Base-by-base conservation (phyloP, 2,797 vertebrate species). In the Sebastes nivosus region DNA sequence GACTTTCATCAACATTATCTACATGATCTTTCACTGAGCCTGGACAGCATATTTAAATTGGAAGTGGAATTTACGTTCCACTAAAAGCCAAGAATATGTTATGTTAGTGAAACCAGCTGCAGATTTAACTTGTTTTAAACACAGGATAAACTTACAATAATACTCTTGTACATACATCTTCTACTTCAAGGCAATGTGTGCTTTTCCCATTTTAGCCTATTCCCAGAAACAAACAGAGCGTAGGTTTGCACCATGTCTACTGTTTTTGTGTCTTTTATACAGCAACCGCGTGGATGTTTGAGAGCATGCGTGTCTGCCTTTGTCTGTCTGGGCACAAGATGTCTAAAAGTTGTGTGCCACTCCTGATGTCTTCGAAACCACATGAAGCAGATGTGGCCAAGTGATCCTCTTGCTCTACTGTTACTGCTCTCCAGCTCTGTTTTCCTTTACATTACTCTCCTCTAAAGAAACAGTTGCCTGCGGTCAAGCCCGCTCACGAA, bases 341-440 rank as follows among this genome's bases (percentile, higher is more conserved):
- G 81, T 81, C 82, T 77, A 46, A 77, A 70, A 70, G 36, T 42
- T 75, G 76, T 81, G 71, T 77, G 79, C 77, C 82, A 69, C 77
- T 83, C 75, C 75, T 76, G 69, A 80, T 80, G 80, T 87, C 58
- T 81, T 67, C 22, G 18, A 50, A 77, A 85, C 84, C 87, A 92
- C 87, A 90, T 87, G 64, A 91, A 88, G 83, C 82, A 74, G 11
- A 84, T 89, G 83, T 54, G 82, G 60, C 59, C 8, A 36, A 80
- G 64, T 36, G 70, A 85, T 85, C 64, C 55, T 69, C 77, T 84
- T 73, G 38, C 82, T 83, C 71, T 57, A 34, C 60, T 63, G 67
- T 84, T 86, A 50, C 74, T 82, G 70, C 32, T 69, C 38, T 70
- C 67, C 71, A 75, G 77, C 59, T 85, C 80, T 86, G 89, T 91